Evolutionary conservation across 2,888 invertebrate genomes (phyloP).

Genomic region (Nymphalis c-album): DNA sequence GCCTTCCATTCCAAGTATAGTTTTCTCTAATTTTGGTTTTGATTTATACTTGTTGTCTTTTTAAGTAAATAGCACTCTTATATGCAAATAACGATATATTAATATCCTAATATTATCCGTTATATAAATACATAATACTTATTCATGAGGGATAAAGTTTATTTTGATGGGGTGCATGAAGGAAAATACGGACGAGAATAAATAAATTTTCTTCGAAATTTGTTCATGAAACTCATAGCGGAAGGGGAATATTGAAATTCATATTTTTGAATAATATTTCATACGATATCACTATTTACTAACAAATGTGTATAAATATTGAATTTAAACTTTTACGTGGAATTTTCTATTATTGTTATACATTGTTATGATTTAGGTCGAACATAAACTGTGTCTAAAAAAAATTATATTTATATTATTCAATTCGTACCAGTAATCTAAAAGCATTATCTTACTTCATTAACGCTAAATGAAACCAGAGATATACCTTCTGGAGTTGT

Average conservation of each 20-base stretch:
- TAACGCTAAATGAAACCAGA: background rate
- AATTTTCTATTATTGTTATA: too few species aligned
- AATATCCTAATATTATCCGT: too few species aligned
- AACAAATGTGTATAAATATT: background rate
- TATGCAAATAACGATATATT: background rate
- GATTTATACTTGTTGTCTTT: too few species aligned
- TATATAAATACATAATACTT: background rate
- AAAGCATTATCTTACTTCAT: background rate
- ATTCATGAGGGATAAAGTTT: background rate
- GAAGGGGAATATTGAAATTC: conserved; percentile 1
- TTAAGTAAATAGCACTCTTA: too few species aligned
- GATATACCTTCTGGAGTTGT: background rate
- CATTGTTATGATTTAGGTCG: too few species aligned
- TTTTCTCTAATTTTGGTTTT: too few species aligned
- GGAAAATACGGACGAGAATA: conserved; percentile 4
- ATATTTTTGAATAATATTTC: background rate
- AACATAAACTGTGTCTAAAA: too few species aligned
- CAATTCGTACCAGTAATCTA: too few species aligned
- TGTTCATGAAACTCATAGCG: conserved; percentile 5
- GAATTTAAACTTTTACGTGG: too few species aligned
- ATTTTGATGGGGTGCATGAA: conserved; percentile 2
- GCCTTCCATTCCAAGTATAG: too few species aligned
- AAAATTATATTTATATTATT: too few species aligned
- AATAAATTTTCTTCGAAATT: conserved; percentile 10
- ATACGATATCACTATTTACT: too few species aligned